phyloP scores from a whole-genome alignment of 2,888 invertebrate genomes.

The Yponomeuta sedellus region DNA sequence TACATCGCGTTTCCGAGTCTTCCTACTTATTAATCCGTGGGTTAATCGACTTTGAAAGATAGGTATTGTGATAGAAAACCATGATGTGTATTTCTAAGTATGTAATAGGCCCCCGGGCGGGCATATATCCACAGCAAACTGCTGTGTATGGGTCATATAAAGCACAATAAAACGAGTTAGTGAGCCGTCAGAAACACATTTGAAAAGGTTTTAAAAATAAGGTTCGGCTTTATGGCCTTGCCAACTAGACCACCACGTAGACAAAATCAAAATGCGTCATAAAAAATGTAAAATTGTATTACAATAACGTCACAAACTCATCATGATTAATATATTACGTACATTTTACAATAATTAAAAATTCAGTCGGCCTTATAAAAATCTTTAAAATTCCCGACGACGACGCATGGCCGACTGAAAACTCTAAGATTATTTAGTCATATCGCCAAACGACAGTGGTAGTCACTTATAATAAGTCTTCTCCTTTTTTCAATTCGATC shows the following conservation, averaged over 20 bases:
- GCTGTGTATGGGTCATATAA: background rate
- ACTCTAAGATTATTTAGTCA: background rate
- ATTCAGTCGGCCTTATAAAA: background rate
- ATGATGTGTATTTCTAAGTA: background rate
- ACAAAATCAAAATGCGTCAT: slow-evolving; percentile 24
- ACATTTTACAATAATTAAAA: background rate
- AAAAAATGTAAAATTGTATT: slow-evolving; percentile 68
- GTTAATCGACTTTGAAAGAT: too few relatives aligned
- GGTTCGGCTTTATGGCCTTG: background rate
- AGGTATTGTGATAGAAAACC: too few relatives aligned
- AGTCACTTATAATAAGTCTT: background rate
- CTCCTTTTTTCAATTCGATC: too few relatives aligned
- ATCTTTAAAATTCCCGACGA: background rate
- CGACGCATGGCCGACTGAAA: background rate
- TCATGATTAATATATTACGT: background rate
- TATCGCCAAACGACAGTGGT: background rate
- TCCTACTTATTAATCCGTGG: too few relatives aligned
- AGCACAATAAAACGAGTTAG: background rate
- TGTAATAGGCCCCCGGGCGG: background rate
- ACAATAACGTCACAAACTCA: slow-evolving; percentile 31
- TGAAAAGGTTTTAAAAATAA: background rate
- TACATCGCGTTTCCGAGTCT: too few relatives aligned
- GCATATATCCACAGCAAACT: background rate
- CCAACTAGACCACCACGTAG: slow-evolving; percentile 13
- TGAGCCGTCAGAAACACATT: background rate